phyloP scores from a whole-genome alignment of 2,797 vertebrate genomes.

The Macroramphosus scolopax region DNA sequence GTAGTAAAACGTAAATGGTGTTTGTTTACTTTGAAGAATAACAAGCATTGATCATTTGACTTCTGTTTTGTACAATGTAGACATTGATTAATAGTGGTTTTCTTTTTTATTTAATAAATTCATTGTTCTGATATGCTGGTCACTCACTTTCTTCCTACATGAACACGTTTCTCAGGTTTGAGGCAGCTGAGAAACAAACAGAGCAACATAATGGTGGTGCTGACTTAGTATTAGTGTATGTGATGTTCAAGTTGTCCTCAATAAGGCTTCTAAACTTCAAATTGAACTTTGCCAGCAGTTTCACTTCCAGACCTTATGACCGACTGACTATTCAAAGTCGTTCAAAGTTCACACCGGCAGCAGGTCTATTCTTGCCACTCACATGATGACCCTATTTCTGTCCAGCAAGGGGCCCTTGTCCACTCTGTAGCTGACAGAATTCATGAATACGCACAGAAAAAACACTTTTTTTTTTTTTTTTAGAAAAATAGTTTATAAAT shows the following conservation, averaged over 20 bases:
- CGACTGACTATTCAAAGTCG: conserved; percentile 17
- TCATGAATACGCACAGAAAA: background rate
- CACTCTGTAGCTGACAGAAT: too few relatives aligned
- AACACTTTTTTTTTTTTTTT: conserved; percentile 26
- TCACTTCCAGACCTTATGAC: conserved; percentile 5
- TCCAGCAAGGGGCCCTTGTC: conserved; percentile 5
- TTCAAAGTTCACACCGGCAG: conserved; percentile 6
- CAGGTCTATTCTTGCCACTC: conserved; percentile 57
- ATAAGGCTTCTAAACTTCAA: too few relatives aligned
- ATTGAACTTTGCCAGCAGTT: conserved; percentile 8
- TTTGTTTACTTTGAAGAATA: conserved; percentile 13
- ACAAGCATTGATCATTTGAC: conserved; percentile 11
- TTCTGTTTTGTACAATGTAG: conserved; percentile 66
- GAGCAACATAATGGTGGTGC: too few relatives aligned
- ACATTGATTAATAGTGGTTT: conserved; percentile 44
- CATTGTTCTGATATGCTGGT: conserved; percentile 36
- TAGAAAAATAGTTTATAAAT: conserved; percentile 79
- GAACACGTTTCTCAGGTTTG: too few relatives aligned
- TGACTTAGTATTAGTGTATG: too few relatives aligned
- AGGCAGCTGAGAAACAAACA: too few relatives aligned
- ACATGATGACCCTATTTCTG: conserved; percentile 59
- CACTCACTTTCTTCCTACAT: background rate
- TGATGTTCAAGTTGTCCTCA: too few relatives aligned
- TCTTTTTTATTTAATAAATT: conserved; percentile 65
- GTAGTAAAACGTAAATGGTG: too few relatives aligned